These are phyloP conservation scores for Gobius niger DNA, from an alignment of 2,113 vertebrate genomes.

Conservation along the genomic window DNA sequence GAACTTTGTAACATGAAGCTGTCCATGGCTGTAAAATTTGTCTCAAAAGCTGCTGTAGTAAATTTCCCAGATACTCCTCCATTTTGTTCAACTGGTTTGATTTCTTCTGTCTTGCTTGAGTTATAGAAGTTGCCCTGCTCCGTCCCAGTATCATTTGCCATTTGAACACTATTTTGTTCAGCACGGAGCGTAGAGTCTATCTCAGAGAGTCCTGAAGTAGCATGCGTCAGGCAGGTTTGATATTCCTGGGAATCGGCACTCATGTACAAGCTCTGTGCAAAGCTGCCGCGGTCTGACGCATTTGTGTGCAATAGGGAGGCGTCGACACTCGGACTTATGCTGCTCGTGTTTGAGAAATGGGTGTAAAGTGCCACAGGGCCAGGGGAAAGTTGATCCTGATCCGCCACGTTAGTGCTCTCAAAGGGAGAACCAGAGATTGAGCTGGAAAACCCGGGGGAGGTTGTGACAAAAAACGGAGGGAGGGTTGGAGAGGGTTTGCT, in stretches of 20 bases:
- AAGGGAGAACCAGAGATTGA: neutral
- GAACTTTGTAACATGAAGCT: slow-evolving; percentile 3
- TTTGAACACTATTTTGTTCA: slow-evolving; percentile 7
- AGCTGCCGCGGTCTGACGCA: slow-evolving; percentile 25
- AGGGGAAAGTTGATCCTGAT: slow-evolving; percentile 28
- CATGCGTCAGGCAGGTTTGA: slow-evolving; percentile 62
- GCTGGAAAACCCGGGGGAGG: slow-evolving; percentile 37
- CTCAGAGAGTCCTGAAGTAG: slow-evolving; percentile 8
- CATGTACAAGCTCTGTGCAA: slow-evolving; percentile 51
- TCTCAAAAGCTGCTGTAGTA: neutral
- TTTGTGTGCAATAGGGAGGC: neutral
- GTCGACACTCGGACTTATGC: neutral
- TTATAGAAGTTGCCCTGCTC: neutral
- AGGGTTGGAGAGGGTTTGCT: slow-evolving; percentile 19
- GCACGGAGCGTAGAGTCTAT: slow-evolving; percentile 28
- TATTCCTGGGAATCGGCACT: slow-evolving; percentile 62
- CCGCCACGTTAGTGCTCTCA: neutral
- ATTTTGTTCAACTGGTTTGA: neutral
- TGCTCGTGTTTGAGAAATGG: slow-evolving; percentile 9
- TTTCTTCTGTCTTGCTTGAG: neutral
- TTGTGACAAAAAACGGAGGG: slow-evolving; percentile 30
- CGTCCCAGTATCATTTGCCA: neutral
- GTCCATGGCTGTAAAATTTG: neutral
- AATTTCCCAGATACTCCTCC: neutral
- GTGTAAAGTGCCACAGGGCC: slow-evolving; percentile 53